These are phyloP conservation scores for Carduelis carduelis DNA, from an alignment of 2,797 vertebrate species.

Conservation along the genomic window DNA sequence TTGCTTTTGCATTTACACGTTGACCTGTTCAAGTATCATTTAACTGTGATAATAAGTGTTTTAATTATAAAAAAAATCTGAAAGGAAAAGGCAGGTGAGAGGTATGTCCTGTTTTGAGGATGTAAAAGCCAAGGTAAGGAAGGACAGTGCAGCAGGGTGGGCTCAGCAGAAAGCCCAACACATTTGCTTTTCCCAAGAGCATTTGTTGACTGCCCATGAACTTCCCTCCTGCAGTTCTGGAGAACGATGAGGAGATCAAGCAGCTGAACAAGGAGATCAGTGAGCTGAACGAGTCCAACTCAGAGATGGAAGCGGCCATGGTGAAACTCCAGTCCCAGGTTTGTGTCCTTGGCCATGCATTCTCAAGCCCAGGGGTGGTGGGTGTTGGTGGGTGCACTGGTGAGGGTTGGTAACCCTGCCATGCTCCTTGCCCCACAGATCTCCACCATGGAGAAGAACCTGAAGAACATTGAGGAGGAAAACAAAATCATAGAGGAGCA, in stretches of 20 bases:
- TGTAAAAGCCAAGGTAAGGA: background rate
- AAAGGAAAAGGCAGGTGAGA: background rate
- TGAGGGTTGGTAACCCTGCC: background rate
- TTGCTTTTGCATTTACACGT: background rate
- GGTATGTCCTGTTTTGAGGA: background rate
- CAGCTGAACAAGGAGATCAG: slow-evolving; percentile 98
- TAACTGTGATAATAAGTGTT: background rate
- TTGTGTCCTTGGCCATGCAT: accelerated
- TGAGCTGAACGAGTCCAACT: slow-evolving; percentile 96
- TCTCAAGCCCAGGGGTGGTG: accelerated
- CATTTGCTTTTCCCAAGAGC: background rate
- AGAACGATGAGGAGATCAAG: slow-evolving; percentile 96
- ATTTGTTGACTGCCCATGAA: background rate
- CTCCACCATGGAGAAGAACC: slow-evolving; percentile 97
- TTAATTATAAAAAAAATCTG: background rate
- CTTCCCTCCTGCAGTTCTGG: slow-evolving; percentile 80
- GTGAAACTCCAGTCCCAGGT: slow-evolving; percentile 98
- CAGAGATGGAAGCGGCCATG: slow-evolving; percentile 97
- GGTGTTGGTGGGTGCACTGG: accelerated
- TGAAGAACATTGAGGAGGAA: slow-evolving; percentile 95
- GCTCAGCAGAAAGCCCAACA: background rate
- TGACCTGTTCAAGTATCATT: background rate
- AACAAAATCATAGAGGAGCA: slow-evolving; percentile 98
- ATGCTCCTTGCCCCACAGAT: slow-evolving; percentile 75
- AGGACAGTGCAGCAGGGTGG: background rate